phyloP scores from a whole-genome alignment of 2,113 vertebrate species.

The Pangasianodon gigas region DNA sequence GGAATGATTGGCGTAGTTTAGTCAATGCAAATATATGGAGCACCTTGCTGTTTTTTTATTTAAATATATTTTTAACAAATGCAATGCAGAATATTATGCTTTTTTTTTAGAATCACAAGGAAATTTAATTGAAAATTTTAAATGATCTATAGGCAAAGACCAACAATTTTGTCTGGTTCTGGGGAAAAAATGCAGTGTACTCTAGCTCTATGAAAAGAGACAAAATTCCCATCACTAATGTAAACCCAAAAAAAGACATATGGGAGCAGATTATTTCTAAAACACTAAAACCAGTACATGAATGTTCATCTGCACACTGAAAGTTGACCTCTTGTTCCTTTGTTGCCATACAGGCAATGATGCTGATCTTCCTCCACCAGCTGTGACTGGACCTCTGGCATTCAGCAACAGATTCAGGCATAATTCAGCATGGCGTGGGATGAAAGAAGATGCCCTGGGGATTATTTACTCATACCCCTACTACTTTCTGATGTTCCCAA shows the following conservation, averaged over 20 bases:
- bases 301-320: neutral
- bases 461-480: neutral
- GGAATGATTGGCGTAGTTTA: neutral
- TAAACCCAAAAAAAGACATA: neutral
- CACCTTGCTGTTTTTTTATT: neutral
- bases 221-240: neutral
- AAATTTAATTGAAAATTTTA: neutral
- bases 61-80: neutral
- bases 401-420: constrained; percentile 2
- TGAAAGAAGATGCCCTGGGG: constrained; percentile 4
- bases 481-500: constrained; percentile 3
- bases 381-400: neutral
- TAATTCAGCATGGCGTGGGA: constrained; percentile 6
- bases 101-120: no score
- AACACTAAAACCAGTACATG: neutral
- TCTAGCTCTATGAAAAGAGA: neutral
- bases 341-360: constrained; percentile 28
- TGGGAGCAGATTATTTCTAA: neutral
- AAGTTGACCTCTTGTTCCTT: constrained; percentile 5
- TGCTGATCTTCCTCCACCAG: constrained; percentile 28
- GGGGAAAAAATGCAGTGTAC: neutral
- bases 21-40: neutral
- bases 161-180: neutral
- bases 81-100: neutral
- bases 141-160: neutral